Conservation (phyloP, 2,888 invertebrate genomes). For the Drosophila kanekoi region DNA sequence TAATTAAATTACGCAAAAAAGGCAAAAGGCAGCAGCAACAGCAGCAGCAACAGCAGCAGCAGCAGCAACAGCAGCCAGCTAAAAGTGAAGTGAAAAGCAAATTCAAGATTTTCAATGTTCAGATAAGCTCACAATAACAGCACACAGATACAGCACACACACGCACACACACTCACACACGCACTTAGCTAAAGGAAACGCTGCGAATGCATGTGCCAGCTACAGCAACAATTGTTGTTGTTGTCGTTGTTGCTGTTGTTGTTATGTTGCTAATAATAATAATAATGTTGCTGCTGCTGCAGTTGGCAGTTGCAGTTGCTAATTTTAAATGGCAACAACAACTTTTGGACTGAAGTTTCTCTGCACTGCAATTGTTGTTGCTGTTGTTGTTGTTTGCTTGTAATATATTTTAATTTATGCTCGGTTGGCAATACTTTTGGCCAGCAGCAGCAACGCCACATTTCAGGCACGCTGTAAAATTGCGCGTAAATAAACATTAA, state of each 20-base stretch:
- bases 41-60: constrained; percentile 18
- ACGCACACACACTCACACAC: constrained; percentile 12
- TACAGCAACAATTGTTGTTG: constrained; percentile 26
- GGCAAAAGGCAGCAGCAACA: constrained; percentile 44
- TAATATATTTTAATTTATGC: constrained; percentile 80
- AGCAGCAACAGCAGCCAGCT: constrained; percentile 24
- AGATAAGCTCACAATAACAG: constrained; percentile 45
- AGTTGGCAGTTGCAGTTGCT: constrained; percentile 53
- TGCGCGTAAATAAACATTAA: constrained; percentile 78
- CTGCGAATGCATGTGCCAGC: constrained; percentile 52
- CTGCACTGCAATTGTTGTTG: constrained; percentile 24
- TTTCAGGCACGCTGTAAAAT: constrained; percentile 70
- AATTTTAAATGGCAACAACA: constrained; percentile 73
- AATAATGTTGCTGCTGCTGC: constrained; percentile 41
- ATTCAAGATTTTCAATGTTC: constrained; percentile 59
- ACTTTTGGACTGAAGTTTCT: constrained; percentile 42
- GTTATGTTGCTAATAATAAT: constrained; percentile 56
- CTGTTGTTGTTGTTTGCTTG: constrained; percentile 35
- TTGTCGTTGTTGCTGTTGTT: constrained; percentile 24
- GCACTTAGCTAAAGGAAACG: constrained; percentile 40
- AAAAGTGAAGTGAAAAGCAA: constrained; percentile 56
- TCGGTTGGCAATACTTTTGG: constrained; percentile 76
- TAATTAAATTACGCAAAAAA: constrained; percentile 81
- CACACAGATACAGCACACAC: constrained; percentile 8
- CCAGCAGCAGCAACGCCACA: constrained; percentile 60